Conservation (phyloP, 2,797 vertebrate species). For the Chaenodraco wilsoni region DNA sequence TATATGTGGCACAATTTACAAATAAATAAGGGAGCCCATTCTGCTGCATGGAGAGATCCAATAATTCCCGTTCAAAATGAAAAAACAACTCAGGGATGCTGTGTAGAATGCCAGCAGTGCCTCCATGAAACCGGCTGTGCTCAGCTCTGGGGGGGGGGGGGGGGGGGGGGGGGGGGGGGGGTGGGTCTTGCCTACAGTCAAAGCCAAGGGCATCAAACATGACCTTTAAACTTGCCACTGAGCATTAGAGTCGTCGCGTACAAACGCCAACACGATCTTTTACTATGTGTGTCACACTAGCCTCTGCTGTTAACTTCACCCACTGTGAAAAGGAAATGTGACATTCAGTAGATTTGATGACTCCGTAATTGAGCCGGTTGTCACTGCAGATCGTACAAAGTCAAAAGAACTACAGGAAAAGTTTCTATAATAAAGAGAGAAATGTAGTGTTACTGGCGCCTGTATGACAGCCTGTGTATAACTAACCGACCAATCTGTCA, state of each 20-base stretch:
- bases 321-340: background rate
- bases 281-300: slow-evolving; percentile 46
- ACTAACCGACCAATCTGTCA: background rate
- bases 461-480: background rate
- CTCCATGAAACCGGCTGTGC: slow-evolving; percentile 35
- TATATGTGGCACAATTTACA: slow-evolving; percentile 35
- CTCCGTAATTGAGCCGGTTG: background rate
- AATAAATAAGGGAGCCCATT: slow-evolving; percentile 48
- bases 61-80: slow-evolving; percentile 32
- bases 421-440: background rate
- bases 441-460: background rate
- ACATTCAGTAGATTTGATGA: slow-evolving; percentile 13
- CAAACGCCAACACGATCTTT: slow-evolving; percentile 37
- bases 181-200: slow-evolving; percentile 45
- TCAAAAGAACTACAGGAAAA: background rate
- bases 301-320: slow-evolving; percentile 28
- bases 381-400: background rate
- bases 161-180: background rate
- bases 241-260: slow-evolving; percentile 55
- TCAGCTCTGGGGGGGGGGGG: slow-evolving; percentile 42
- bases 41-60: slow-evolving; percentile 36
- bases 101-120: slow-evolving; percentile 27
- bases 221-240: slow-evolving; percentile 73
- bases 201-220: slow-evolving; percentile 35
- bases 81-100: slow-evolving; percentile 33